Evolutionary conservation across 2,113 vertebrate species (phyloP).

Genomic region (Poecile atricapillus): DNA sequence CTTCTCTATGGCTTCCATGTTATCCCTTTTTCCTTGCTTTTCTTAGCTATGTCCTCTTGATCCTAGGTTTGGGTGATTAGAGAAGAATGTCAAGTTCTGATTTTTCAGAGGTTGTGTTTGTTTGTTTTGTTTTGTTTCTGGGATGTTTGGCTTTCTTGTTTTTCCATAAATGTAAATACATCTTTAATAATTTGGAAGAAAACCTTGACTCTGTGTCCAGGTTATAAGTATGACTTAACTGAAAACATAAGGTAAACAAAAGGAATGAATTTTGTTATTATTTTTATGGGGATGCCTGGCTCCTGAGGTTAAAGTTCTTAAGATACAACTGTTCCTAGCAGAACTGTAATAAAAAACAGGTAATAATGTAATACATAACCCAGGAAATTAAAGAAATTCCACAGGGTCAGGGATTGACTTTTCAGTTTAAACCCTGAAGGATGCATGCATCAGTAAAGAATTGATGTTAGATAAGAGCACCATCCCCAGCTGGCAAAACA

Average conservation of each 20-base stretch:
- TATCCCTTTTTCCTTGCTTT: not conserved
- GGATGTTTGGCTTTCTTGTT: not conserved
- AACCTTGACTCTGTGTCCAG: not conserved
- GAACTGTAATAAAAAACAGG: not conserved
- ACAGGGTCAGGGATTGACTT: not conserved
- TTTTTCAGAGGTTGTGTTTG: accelerated
- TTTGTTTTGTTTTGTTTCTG: not conserved
- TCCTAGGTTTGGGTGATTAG: not conserved
- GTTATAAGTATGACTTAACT: not conserved
- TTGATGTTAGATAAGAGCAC: slow-evolving; percentile 21
- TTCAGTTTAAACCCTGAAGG: slow-evolving; percentile 26
- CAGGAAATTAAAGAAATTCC: slow-evolving; percentile 61
- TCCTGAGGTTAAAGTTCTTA: not conserved
- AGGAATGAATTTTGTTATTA: not conserved
- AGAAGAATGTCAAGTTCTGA: not conserved
- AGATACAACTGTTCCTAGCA: not conserved
- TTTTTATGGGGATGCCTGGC: not conserved
- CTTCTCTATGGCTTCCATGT: not conserved
- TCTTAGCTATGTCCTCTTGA: not conserved
- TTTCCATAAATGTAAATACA: not conserved
- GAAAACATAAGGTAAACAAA: not conserved
- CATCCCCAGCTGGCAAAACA: slow-evolving; percentile 14
- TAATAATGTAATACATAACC: slow-evolving; percentile 32
- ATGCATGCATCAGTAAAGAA: slow-evolving; percentile 1
- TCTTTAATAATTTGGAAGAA: not conserved